Percentiles rank a stretch among this genome's conserved stretches.
Conservation (phyloP, 2,797 vertebrate genomes). For the Brachymystax lenok region DNA sequence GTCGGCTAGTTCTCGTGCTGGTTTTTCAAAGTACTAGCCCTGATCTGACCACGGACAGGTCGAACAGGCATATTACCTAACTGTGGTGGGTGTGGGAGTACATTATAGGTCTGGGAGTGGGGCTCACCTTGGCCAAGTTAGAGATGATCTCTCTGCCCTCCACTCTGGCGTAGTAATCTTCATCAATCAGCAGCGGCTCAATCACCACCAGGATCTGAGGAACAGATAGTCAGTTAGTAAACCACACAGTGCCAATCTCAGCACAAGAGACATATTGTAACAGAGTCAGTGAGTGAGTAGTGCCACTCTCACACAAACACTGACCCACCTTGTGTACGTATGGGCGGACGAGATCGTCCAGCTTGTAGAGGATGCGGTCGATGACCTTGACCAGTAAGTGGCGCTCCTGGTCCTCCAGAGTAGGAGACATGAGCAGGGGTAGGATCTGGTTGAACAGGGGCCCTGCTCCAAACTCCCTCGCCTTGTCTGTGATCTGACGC, state of each 20-base stretch:
- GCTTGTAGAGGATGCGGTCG: constrained; percentile 96
- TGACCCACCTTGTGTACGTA: constrained; percentile 94
- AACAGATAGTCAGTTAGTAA: constrained; percentile 19
- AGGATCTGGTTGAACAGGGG: constrained; percentile 98
- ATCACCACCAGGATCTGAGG: constrained; percentile 96
- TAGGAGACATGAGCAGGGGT: constrained; percentile 96
- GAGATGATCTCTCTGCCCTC: constrained; percentile 99
- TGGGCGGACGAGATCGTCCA: constrained; percentile 96
- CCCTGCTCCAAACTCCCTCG: constrained; percentile 96
- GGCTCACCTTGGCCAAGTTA: constrained; percentile 95
- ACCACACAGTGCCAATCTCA: too few species aligned
- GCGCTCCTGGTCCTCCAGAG: constrained; percentile 97
- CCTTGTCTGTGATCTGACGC: constrained; percentile 97
- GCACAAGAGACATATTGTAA: background rate
- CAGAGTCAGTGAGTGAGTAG: background rate
- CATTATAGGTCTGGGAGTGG: background rate
- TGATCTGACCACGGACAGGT: constrained; percentile 61
- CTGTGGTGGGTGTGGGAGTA: background rate
- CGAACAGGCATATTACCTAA: constrained; percentile 46
- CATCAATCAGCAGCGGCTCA: constrained; percentile 96
- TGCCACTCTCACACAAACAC: background rate
- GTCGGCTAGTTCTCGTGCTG: constrained; percentile 63
- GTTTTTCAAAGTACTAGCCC: constrained; percentile 67
- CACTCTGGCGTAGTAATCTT: constrained; percentile 98
- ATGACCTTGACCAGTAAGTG: constrained; percentile 99